phyloP scores from a whole-genome alignment of 1,140 invertebrate genomes.

The Gyrodactylus bullatarudis region DNA sequence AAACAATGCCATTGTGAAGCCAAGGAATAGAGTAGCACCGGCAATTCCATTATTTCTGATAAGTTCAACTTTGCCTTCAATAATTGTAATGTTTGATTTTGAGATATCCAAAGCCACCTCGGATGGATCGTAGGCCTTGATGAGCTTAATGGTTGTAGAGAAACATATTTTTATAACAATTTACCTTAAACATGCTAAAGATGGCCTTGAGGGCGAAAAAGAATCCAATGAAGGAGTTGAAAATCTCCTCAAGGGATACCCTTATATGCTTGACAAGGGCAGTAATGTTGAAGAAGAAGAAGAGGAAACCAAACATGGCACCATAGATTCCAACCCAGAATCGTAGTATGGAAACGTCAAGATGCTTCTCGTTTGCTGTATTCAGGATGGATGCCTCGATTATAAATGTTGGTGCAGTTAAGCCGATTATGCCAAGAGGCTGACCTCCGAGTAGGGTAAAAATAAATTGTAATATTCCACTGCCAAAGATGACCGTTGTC shows the following conservation, averaged over 20 bases:
- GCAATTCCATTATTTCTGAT: no score
- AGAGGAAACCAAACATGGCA: background rate
- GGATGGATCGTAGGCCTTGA: background rate
- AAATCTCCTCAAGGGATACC: background rate
- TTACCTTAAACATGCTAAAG: background rate
- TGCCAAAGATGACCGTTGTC: no score
- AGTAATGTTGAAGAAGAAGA: background rate
- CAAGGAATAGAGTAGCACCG: background rate
- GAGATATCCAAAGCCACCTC: background rate
- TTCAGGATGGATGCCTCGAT: no score
- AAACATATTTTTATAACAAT: no score
- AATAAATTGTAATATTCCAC: slow-evolving; percentile 1
- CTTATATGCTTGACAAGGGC: background rate
- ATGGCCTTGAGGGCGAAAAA: background rate
- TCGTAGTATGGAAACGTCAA: background rate
- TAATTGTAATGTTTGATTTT: background rate
- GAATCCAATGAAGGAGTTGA: background rate
- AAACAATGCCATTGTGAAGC: background rate
- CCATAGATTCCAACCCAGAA: background rate
- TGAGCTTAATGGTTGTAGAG: background rate
- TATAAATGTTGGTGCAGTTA: background rate
- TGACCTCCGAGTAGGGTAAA: background rate
- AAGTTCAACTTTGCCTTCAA: background rate
- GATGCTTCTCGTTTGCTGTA: background rate
- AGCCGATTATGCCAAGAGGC: background rate